Evolutionary conservation across 2,888 invertebrate species (phyloP), one percentile per base, ranked within the genome.

Genomic region (Platycheirus rosarum): DNA sequence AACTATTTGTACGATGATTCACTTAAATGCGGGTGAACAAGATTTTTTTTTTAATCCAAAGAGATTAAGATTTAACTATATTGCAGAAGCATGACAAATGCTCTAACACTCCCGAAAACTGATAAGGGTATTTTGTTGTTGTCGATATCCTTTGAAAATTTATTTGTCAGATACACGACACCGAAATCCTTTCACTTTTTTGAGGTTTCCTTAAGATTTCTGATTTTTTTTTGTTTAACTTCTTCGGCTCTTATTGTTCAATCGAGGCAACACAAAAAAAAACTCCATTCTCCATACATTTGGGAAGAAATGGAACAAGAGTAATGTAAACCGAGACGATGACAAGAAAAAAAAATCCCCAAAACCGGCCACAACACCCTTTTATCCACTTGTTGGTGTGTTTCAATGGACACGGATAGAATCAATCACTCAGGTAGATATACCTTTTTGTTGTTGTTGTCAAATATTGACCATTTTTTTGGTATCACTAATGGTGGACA

Each of bases 331-430:
- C 44, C 13, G 37, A 48, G 14, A 16, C 16, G 55, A 57, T 11
- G 42, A 20, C 1, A 16, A 55, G 20, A 29, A 42, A 55, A 60
- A n/a, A 63, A 55, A 35, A 55, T 55, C 37, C 32, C 42, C 13
- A 46, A 75, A 53, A 76, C 63, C 75, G 70, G 60, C 80, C 80
- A 70, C 70, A 70, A 76, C 80, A 80, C 80, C 80, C 80, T 80
- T 76, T 40, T 76, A 80, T 80, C 76, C 65, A 80, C 76, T 80
- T 80, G 80, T 66, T 65, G 73, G 73, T 60, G 35, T 76, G 44
- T 73, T 69, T 63, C 49, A 32, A 42, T 44, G 71, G 62, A 69
- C 62, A 49, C 53, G 57, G 40, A 82, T 37, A 29, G 46, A 68
- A 82, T 82, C 77, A 82, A 82, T 82, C 82, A 82, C 77, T 40